Conservation (phyloP, 2,797 vertebrate genomes). For the Semotilus atromaculatus region DNA sequence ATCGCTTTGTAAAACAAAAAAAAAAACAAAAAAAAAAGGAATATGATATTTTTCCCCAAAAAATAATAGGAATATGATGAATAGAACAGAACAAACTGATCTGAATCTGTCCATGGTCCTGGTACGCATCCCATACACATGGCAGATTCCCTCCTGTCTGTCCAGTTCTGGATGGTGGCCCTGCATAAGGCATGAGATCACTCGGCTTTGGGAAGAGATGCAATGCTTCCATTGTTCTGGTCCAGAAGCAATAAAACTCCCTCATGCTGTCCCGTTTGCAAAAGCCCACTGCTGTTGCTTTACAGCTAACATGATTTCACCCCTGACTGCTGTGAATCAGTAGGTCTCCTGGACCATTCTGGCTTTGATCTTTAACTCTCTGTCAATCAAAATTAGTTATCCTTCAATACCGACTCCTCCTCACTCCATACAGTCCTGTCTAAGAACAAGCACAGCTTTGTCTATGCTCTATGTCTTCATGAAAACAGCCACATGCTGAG, state of each 20-base stretch:
- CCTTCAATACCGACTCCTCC: conserved; percentile 65
- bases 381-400: conserved; percentile 85
- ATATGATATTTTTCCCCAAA: neutral
- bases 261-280: conserved; percentile 61
- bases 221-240: conserved; percentile 73
- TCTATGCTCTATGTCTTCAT: conserved; percentile 58
- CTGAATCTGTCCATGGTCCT: conserved; percentile 47
- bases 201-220: conserved; percentile 72
- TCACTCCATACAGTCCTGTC: conserved; percentile 46
- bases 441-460: conserved; percentile 61
- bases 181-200: conserved; percentile 73
- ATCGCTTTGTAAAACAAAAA: conserved; percentile 20
- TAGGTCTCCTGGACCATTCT: conserved; percentile 73
- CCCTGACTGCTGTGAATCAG: conserved; percentile 63
- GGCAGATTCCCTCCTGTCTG: conserved; percentile 64
- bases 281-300: conserved; percentile 54
- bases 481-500: conserved; percentile 54
- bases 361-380: conserved; percentile 82
- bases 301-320: conserved; percentile 63
- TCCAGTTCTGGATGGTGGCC: conserved; percentile 66
- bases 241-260: conserved; percentile 79
- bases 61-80: conserved; percentile 19
- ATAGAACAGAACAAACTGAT: conserved; percentile 44
- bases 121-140: conserved; percentile 47
- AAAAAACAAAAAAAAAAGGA: too few relatives aligned